phyloP scores from a whole-genome alignment of 37 sponge, comb jelly and placozoan species.

The Mnemiopsis leidyi region DNA sequence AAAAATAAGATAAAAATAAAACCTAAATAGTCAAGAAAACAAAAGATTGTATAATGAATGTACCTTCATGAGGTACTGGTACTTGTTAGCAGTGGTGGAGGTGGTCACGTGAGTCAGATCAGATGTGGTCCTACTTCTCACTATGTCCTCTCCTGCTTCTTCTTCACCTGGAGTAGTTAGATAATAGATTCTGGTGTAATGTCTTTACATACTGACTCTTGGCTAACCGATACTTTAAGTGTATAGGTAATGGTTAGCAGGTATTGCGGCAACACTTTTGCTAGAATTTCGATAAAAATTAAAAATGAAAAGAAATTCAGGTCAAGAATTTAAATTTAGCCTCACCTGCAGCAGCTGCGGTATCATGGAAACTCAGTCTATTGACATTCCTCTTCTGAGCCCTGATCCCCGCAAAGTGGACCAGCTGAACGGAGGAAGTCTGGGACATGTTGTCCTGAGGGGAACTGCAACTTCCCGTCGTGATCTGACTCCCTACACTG shows the following conservation, averaged over 20 bases:
- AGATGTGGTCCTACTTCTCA: constrained; percentile 28
- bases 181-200: too few species aligned
- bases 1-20: too few species aligned
- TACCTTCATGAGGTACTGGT: constrained; percentile 64
- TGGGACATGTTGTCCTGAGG: constrained; percentile 33
- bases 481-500: neutral
- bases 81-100: constrained; percentile 15
- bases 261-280: too few species aligned
- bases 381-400: constrained; percentile 6
- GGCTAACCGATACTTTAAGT: too few species aligned
- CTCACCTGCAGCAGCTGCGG: neutral
- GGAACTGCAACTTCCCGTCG: neutral
- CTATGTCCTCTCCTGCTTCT: neutral
- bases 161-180: neutral
- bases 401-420: constrained; percentile 19
- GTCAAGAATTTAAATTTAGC: too few species aligned
- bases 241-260: too few species aligned
- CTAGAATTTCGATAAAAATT: too few species aligned
- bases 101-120: constrained; percentile 56
- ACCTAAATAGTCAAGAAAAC: neutral
- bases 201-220: too few species aligned
- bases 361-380: constrained; percentile 39
- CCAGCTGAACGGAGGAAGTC: constrained; percentile 40
- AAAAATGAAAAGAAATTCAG: too few species aligned
- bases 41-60: too few species aligned